These are phyloP conservation scores for Echinops telfairi DNA, from an alignment of 2,113 vertebrate species.

Conservation along the genomic window DNA sequence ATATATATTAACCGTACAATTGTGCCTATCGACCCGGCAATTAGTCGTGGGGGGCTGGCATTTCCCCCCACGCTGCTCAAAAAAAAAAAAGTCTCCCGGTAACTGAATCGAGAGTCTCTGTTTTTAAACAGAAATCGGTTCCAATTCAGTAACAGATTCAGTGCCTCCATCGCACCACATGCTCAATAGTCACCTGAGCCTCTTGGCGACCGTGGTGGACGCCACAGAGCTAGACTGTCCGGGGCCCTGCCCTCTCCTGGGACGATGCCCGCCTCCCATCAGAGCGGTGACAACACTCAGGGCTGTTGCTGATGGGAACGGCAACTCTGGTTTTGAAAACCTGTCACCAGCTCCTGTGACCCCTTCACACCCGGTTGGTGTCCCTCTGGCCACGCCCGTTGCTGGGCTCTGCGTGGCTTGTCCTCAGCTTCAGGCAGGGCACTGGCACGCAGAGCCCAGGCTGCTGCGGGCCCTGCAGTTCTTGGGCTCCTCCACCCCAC, in stretches of 20 bases:
- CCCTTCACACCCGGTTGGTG: neutral
- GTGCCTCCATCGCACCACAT: neutral
- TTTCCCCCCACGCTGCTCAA: too few relatives aligned
- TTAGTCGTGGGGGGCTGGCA: too few relatives aligned
- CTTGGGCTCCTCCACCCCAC: neutral
- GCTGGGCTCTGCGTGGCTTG: neutral
- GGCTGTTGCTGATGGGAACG: neutral
- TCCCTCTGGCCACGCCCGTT: neutral
- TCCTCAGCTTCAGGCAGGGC: neutral
- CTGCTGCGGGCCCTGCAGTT: too few relatives aligned
- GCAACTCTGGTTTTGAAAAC: neutral
- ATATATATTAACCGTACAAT: too few relatives aligned
- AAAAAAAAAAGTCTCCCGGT: neutral
- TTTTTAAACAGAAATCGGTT: slow-evolving; percentile 53
- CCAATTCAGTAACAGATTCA: slow-evolving; percentile 42
- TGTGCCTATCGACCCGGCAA: too few relatives aligned
- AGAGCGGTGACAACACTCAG: too few relatives aligned
- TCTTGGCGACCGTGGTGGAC: neutral
- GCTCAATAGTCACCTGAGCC: neutral
- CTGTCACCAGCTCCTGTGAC: neutral
- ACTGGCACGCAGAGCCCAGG: neutral
- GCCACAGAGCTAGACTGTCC: neutral
- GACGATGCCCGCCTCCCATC: neutral
- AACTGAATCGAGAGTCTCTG: slow-evolving; percentile 33
- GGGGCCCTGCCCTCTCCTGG: neutral